phyloP scores from a whole-genome alignment of 2,888 invertebrate genomes.

The Thymelicus acteon region DNA sequence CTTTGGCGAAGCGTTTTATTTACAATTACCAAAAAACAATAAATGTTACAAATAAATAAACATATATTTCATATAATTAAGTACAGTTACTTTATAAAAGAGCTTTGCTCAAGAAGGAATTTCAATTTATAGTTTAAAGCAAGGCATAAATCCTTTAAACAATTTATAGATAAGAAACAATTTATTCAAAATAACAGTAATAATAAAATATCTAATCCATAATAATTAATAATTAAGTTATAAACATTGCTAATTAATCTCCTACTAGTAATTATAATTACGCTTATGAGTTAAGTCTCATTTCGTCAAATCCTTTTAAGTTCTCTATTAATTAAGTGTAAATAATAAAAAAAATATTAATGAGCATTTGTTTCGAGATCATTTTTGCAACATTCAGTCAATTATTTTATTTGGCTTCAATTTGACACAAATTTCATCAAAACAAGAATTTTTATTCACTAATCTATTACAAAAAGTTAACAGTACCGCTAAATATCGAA shows the following conservation, averaged over 20 bases:
- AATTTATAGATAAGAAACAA: conserved; percentile 41
- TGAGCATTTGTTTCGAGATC: conserved; percentile 41
- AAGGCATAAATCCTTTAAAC: conserved; percentile 30
- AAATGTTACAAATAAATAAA: conserved; percentile 20
- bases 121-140: conserved; percentile 36
- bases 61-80: conserved; percentile 25
- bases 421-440: conserved; percentile 34
- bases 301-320: conserved; percentile 50
- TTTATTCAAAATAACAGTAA: conserved; percentile 42
- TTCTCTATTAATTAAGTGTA: conserved; percentile 29
- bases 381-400: conserved; percentile 27
- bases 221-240: background rate
- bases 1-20: conserved; percentile 76
- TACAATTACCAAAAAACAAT: conserved; percentile 53
- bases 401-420: conserved; percentile 40
- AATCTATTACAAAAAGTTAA: background rate
- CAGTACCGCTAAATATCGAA: background rate
- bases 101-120: conserved; percentile 35
- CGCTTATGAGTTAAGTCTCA: conserved; percentile 40
- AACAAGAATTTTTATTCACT: background rate
- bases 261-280: conserved; percentile 40
- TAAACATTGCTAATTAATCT: conserved; percentile 30
- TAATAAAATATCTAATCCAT: background rate
- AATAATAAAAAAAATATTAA: conserved; percentile 23
- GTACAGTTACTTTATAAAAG: conserved; percentile 18